These are phyloP conservation scores for Eupithecia subumbrata DNA, from an alignment of 2,888 invertebrate genomes.

Conservation along the genomic window DNA sequence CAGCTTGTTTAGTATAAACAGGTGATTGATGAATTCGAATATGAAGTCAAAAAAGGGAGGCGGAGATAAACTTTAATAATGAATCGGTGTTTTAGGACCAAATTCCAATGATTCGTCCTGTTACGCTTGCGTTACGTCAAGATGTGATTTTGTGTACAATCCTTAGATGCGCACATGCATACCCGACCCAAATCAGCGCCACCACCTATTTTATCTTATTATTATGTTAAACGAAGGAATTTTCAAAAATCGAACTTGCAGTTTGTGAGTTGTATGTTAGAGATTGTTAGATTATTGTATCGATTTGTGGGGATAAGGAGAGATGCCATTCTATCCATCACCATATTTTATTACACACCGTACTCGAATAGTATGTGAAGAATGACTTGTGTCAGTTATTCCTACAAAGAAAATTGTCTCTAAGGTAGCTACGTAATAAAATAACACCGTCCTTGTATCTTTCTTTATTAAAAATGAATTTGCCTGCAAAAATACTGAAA, in stretches of 20 bases:
- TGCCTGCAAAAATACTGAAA: constrained; percentile 46
- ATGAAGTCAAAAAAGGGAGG: constrained; percentile 42
- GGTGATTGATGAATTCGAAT: constrained; percentile 59
- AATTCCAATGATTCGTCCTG: neutral
- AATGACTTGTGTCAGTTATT: constrained; percentile 59
- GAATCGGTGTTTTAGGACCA: constrained; percentile 36
- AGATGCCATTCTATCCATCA: too few species aligned
- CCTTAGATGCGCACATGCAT: neutral
- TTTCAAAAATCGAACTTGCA: too few species aligned
- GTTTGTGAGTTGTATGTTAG: too few species aligned
- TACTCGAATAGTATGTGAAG: constrained; percentile 61
- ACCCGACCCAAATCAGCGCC: too few species aligned
- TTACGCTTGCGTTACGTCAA: neutral
- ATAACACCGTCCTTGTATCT: constrained; percentile 57
- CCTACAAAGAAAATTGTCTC: constrained; percentile 74
- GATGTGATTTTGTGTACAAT: neutral
- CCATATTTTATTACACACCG: too few species aligned
- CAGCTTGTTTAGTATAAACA: constrained; percentile 40
- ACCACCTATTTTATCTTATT: too few species aligned
- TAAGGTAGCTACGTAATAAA: constrained; percentile 57
- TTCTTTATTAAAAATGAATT: constrained; percentile 56
- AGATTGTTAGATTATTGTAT: too few species aligned
- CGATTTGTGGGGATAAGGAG: too few species aligned
- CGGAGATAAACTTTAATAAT: constrained; percentile 35
- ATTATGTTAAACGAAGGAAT: too few species aligned